Evolutionary conservation across 2,888 invertebrate species (phyloP).

Genomic region (Ernsta delagoae): DNA sequence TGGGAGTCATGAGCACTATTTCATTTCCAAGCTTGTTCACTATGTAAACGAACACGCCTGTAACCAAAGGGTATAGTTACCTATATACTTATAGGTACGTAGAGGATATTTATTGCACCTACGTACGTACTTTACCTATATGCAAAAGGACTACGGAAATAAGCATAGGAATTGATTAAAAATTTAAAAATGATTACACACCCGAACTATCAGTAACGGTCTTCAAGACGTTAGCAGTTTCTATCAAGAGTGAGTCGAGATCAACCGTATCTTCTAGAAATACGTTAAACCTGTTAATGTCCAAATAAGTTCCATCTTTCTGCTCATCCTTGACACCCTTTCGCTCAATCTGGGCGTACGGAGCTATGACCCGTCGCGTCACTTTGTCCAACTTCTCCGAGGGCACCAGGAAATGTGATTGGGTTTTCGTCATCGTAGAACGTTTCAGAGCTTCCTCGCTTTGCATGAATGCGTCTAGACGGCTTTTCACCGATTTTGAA

Average conservation of each 20-base stretch:
- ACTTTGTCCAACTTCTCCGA: conserved; percentile 80
- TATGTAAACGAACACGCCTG: conserved; percentile 84
- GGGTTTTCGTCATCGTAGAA: conserved; percentile 53
- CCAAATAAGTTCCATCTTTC: conserved; percentile 65
- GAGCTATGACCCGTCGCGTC: conserved; percentile 85
- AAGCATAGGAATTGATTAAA: too few relatives aligned
- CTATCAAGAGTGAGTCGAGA: conserved; percentile 81
- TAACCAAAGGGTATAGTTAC: neutral
- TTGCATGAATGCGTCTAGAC: conserved; percentile 51
- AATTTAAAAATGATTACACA: conserved; percentile 47
- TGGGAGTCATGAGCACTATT: conserved; percentile 81
- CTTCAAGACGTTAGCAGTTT: conserved; percentile 84
- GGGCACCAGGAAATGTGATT: conserved; percentile 73
- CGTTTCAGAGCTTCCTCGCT: conserved; percentile 36
- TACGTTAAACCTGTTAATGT: conserved; percentile 73
- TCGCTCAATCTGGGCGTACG: conserved; percentile 80
- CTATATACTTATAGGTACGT: too few relatives aligned
- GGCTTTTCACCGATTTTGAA: conserved; percentile 59
- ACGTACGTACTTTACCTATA: too few relatives aligned
- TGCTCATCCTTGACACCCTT: conserved; percentile 67
- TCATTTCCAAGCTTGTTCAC: conserved; percentile 81
- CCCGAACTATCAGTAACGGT: conserved; percentile 83
- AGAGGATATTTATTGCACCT: too few relatives aligned
- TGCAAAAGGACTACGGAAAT: too few relatives aligned
- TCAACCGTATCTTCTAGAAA: conserved; percentile 85